These are phyloP conservation scores for Oreonectes daqikongensis DNA, from an alignment of 2,797 vertebrate genomes.

Conservation along the genomic window DNA sequence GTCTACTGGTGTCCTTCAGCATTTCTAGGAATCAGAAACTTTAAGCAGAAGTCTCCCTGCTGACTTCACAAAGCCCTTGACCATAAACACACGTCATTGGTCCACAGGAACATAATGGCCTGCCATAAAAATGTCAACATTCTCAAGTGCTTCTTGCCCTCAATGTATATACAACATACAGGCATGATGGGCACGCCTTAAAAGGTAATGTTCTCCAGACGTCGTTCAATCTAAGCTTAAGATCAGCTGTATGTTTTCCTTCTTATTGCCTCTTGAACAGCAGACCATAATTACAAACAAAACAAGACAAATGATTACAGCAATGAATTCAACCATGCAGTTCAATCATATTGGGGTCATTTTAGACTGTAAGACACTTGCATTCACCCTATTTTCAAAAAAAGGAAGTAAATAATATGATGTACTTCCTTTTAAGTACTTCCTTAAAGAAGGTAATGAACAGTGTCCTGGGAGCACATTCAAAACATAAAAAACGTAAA, in stretches of 20 bases:
- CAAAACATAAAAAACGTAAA: too few relatives aligned
- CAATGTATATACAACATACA: conserved; percentile 56
- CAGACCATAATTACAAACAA: not conserved
- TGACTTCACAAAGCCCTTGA: conserved; percentile 15
- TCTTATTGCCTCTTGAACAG: not conserved
- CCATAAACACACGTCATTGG: conserved; percentile 40
- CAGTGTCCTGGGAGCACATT: too few relatives aligned
- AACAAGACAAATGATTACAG: not conserved
- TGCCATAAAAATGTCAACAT: conserved; percentile 61
- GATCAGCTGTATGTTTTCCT: not conserved
- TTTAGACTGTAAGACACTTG: not conserved
- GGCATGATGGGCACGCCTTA: conserved; percentile 55
- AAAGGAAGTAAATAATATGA: too few relatives aligned
- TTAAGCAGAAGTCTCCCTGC: not conserved
- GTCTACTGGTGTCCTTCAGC: not conserved
- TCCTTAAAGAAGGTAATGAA: too few relatives aligned
- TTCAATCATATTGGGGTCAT: not conserved
- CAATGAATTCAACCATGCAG: not conserved
- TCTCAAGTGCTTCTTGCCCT: conserved; percentile 55
- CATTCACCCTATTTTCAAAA: too few relatives aligned
- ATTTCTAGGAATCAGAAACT: not conserved
- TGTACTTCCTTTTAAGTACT: too few relatives aligned
- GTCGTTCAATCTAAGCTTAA: not conserved
- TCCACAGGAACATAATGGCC: conserved; percentile 48
- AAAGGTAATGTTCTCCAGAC: conserved; percentile 53